Evolutionary conservation across 2,888 invertebrate species (phyloP).

Genomic region (Stenodera caucasica): DNA sequence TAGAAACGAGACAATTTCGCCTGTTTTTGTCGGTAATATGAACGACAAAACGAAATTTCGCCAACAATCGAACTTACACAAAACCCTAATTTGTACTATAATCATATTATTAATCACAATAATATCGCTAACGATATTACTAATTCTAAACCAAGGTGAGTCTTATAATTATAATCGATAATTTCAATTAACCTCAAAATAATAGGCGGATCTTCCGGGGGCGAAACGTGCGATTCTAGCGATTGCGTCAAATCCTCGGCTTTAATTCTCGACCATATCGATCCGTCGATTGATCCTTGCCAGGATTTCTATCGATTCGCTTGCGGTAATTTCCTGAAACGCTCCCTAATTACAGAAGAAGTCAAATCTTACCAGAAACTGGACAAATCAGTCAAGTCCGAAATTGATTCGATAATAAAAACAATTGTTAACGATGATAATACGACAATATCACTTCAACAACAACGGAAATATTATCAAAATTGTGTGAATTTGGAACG

Average conservation of each 20-base stretch:
- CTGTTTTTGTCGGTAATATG: not conserved
- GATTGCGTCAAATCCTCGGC: slow-evolving; percentile 77
- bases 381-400: slow-evolving; percentile 29
- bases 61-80: not conserved
- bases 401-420: slow-evolving; percentile 35
- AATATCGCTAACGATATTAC: not conserved
- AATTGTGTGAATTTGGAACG: slow-evolving; percentile 37
- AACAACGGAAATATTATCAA: slow-evolving; percentile 37
- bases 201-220: not conserved
- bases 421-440: slow-evolving; percentile 20
- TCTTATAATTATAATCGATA: not conserved
- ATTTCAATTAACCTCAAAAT: not conserved
- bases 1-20: not conserved
- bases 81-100: not conserved
- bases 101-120: not conserved
- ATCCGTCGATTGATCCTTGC: slow-evolving; percentile 69
- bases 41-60: not conserved
- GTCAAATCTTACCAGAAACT: slow-evolving; percentile 22
- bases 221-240: slow-evolving; percentile 56
- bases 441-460: slow-evolving; percentile 27
- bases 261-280: slow-evolving; percentile 67
- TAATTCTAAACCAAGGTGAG: not conserved
- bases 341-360: slow-evolving; percentile 56
- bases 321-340: slow-evolving; percentile 70
- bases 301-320: slow-evolving; percentile 77